phyloP scores from a whole-genome alignment of 2,888 invertebrate species.

The Galeruca laticollis region DNA sequence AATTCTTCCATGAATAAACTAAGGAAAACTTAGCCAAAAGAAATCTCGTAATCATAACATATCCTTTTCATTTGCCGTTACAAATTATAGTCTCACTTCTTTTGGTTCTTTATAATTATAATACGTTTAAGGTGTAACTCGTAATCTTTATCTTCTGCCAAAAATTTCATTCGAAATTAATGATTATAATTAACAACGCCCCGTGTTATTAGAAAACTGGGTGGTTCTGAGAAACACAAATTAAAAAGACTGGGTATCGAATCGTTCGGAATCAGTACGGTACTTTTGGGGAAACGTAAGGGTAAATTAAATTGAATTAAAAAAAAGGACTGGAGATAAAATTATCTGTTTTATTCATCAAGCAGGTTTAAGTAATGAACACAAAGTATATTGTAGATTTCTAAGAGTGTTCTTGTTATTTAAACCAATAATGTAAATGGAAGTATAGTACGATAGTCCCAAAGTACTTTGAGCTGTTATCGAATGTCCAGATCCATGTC shows the following conservation, averaged over 20 bases:
- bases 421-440: too few relatives aligned
- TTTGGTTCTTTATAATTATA: slow-evolving; percentile 36
- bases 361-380: too few relatives aligned
- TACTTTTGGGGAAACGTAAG: not conserved
- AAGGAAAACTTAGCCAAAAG: not conserved
- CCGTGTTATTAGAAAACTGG: slow-evolving; percentile 35
- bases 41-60: not conserved
- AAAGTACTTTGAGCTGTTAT: too few relatives aligned
- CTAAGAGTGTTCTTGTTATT: too few relatives aligned
- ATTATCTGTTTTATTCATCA: not conserved
- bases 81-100: slow-evolving; percentile 13
- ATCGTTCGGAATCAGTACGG: slow-evolving; percentile 5
- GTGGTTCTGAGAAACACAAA: slow-evolving; percentile 23
- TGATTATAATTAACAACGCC: slow-evolving; percentile 33
- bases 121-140: slow-evolving; percentile 35
- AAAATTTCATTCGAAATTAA: slow-evolving; percentile 36
- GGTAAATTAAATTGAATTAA: not conserved
- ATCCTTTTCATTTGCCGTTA: not conserved
- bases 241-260: slow-evolving; percentile 6
- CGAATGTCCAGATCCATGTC: too few relatives aligned
- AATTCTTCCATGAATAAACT: too few relatives aligned
- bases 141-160: slow-evolving; percentile 34
- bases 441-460: too few relatives aligned
- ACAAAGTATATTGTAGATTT: too few relatives aligned
- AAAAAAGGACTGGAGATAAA: not conserved